These are phyloP conservation scores for Sinhomidia bicolor DNA, from an alignment of 2,888 invertebrate species.

Conservation along the genomic window DNA sequence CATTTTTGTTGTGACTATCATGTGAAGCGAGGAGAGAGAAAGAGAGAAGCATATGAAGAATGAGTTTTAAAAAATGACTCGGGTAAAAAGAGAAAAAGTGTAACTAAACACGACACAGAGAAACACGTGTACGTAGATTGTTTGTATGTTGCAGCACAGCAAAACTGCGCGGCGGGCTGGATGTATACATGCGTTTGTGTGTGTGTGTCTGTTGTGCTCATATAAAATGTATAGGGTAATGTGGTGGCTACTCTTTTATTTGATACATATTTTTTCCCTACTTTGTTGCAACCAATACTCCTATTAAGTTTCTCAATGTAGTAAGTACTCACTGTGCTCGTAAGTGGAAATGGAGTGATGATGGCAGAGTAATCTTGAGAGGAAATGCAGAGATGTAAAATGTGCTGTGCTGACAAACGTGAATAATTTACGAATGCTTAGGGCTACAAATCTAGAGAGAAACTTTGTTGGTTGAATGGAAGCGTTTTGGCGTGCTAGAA, in stretches of 20 bases:
- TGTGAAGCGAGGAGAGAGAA: neutral
- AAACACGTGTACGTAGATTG: too few species aligned
- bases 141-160: too few species aligned
- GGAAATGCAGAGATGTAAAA: conserved; percentile 60
- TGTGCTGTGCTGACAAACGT: conserved; percentile 61
- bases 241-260: neutral
- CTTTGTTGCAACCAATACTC: conserved; percentile 18
- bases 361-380: conserved; percentile 45
- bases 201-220: neutral
- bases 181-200: neutral
- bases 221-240: neutral
- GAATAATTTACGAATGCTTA: conserved; percentile 62
- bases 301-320: neutral
- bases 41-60: neutral
- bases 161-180: neutral
- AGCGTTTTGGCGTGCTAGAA: neutral
- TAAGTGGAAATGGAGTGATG: conserved; percentile 1
- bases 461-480: conserved; percentile 4
- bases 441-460: conserved; percentile 50
- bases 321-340: neutral
- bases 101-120: neutral
- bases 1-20: neutral
- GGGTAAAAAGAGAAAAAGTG: conserved; percentile 20
- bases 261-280: too few species aligned
- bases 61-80: conserved; percentile 8